phyloP scores from a whole-genome alignment of 2,888 invertebrate genomes.

The Lymantria dispar region DNA sequence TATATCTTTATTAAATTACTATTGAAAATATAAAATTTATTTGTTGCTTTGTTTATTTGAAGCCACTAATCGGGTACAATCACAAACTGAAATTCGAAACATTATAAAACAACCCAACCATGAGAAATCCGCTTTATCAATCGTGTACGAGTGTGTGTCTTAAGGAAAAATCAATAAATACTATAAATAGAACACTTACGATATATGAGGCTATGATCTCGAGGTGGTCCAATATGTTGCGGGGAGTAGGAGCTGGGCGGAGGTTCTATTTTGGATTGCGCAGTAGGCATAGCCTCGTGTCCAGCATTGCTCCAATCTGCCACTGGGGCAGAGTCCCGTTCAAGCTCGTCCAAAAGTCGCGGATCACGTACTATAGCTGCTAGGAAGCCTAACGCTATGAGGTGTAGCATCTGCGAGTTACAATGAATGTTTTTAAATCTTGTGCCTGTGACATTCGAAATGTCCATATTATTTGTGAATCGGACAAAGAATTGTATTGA shows the following conservation, averaged over 20 bases:
- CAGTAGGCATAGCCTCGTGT: constrained; percentile 84
- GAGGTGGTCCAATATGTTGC: constrained; percentile 62
- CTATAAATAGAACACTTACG: constrained; percentile 72
- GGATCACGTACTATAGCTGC: constrained; percentile 89
- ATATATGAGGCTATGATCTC: constrained; percentile 85
- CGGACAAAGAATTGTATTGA: no score
- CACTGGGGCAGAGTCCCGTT: constrained; percentile 73
- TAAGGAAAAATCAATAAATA: neutral
- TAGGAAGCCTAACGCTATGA: constrained; percentile 88
- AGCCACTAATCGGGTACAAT: no score
- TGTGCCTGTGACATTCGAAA: no score
- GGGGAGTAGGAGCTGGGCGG: constrained; percentile 76
- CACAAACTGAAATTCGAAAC: no score
- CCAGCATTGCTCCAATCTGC: constrained; percentile 63
- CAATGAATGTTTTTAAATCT: neutral
- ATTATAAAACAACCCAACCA: no score
- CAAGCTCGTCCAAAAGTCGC: constrained; percentile 84
- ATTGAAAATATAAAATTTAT: no score
- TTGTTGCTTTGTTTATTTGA: no score
- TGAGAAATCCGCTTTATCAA: no score
- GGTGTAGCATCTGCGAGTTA: constrained; percentile 85
- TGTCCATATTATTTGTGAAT: no score
- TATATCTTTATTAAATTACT: no score
- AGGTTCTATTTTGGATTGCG: constrained; percentile 86
- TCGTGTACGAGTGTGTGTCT: neutral